A percentile compares a stretch with the other conserved stretches of the same genome.
Evolutionary conservation across 2,113 vertebrate genomes (phyloP).

Genomic region (Smithornis capensis): DNA sequence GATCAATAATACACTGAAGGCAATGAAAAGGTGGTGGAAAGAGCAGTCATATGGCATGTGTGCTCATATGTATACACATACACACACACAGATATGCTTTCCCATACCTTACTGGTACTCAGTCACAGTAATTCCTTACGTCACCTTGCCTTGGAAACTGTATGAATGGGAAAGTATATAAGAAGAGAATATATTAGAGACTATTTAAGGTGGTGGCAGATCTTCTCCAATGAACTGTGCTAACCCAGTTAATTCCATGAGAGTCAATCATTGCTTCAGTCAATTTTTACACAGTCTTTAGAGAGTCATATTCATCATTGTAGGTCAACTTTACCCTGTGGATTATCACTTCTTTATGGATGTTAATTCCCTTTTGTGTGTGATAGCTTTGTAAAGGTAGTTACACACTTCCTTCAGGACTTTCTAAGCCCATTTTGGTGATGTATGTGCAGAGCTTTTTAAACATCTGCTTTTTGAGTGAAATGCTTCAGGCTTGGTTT

Average conservation of each 20-base stretch:
- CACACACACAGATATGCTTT: not conserved
- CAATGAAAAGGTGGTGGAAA: not conserved
- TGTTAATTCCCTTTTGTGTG: not conserved
- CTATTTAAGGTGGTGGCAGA: not conserved
- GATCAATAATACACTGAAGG: not conserved
- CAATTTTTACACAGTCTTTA: not conserved
- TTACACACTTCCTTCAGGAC: not conserved
- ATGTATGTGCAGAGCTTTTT: not conserved
- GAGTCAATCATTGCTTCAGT: not conserved
- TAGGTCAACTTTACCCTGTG: not conserved
- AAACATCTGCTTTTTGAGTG: not conserved
- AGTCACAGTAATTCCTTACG: not conserved
- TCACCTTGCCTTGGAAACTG: not conserved
- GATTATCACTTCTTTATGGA: not conserved
- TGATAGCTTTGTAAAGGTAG: not conserved
- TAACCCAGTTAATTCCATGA: not conserved
- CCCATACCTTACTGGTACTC: not conserved
- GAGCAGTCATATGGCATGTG: not conserved
- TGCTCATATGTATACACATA: not conserved
- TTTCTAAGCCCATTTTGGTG: not conserved
- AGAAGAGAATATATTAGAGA: not conserved
- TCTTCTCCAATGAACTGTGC: not conserved
- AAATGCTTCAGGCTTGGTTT: slow-evolving; percentile 4
- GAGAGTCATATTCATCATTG: not conserved
- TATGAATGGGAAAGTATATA: not conserved